phyloP scores from a whole-genome alignment of 2,797 vertebrate genomes.

The Trichosurus vulpecula region DNA sequence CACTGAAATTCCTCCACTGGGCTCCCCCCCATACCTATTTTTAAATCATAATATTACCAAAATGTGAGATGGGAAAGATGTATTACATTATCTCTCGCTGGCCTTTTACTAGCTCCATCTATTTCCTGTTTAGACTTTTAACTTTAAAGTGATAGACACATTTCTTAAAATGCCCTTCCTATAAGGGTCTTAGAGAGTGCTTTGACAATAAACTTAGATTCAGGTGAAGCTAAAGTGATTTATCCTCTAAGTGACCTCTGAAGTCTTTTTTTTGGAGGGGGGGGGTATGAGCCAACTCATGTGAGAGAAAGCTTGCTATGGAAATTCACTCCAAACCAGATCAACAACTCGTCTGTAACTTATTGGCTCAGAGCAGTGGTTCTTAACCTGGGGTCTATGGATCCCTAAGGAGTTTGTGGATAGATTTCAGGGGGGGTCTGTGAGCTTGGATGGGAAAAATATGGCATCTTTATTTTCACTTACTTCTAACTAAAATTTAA shows the following conservation, averaged over 20 bases:
- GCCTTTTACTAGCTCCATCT: slow-evolving; percentile 24
- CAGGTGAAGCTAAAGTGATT: background rate
- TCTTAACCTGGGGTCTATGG: background rate
- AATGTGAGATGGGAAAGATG: slow-evolving; percentile 4
- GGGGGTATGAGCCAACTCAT: background rate
- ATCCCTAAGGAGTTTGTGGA: background rate
- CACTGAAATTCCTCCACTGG: slow-evolving; percentile 49
- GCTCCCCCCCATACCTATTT: slow-evolving; percentile 36
- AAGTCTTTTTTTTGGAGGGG: background rate
- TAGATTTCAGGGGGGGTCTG: background rate
- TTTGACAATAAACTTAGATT: slow-evolving; percentile 1
- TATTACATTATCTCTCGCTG: slow-evolving; percentile 36
- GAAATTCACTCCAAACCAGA: background rate
- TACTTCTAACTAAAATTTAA: background rate
- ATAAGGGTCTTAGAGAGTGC: slow-evolving; percentile 16
- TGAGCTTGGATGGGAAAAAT: background rate
- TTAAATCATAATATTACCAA: slow-evolving; percentile 56
- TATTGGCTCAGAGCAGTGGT: background rate
- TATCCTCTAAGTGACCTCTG: background rate
- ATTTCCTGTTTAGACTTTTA: slow-evolving; percentile 41
- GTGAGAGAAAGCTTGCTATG: background rate
- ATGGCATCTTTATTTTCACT: background rate
- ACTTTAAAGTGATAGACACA: slow-evolving; percentile 45
- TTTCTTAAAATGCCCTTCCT: slow-evolving; percentile 40
- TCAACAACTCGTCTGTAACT: background rate